Conservation (phyloP, 2,888 invertebrate genomes). For the Drosophila falleni region DNA sequence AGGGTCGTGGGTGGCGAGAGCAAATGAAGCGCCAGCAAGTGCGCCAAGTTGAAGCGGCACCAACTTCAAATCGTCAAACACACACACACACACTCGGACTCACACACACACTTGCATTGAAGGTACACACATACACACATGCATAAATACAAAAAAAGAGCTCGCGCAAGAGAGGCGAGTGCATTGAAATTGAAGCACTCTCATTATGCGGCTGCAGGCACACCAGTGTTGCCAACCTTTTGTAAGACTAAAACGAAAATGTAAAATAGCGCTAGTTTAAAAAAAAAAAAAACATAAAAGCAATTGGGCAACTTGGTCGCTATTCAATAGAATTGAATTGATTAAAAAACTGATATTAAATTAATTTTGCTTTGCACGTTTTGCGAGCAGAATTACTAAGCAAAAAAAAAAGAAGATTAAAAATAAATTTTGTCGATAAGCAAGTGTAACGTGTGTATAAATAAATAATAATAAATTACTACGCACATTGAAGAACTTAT, state of each 20-base stretch:
- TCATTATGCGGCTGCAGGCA: slow-evolving; percentile 61
- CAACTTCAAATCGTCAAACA: slow-evolving; percentile 52
- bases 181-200: slow-evolving; percentile 68
- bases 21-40: slow-evolving; percentile 62
- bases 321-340: not conserved
- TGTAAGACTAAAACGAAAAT: slow-evolving; percentile 1
- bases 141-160: slow-evolving; percentile 33
- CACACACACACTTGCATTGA: slow-evolving; percentile 12
- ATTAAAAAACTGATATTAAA: not conserved
- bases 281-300: too few relatives aligned
- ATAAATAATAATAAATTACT: too few relatives aligned
- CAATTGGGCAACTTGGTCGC: too few relatives aligned
- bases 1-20: slow-evolving; percentile 18
- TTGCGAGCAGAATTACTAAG: too few relatives aligned
- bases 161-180: slow-evolving; percentile 38
- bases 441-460: not conserved
- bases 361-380: not conserved
- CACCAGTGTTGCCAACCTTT: slow-evolving; percentile 26
- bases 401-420: not conserved
- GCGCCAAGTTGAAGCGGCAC: slow-evolving; percentile 32
- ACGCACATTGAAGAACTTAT: too few relatives aligned
- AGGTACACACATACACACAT: slow-evolving; percentile 15
- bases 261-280: too few relatives aligned
- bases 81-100: slow-evolving; percentile 25
- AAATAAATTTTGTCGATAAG: not conserved